Conservation (phyloP, 1,140 invertebrate species). For the Geopemphigus sp. region DNA sequence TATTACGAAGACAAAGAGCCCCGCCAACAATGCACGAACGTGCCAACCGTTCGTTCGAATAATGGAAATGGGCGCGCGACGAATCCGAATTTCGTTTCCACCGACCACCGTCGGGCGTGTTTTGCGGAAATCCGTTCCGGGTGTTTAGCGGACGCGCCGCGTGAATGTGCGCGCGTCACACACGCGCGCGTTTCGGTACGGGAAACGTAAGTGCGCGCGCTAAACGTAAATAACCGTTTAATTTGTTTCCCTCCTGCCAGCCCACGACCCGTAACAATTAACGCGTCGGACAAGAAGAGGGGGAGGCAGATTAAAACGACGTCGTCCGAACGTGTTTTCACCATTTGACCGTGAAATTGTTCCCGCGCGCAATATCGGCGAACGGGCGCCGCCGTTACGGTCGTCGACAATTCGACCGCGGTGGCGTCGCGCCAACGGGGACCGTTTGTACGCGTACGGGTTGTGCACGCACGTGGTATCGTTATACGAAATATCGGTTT, state of each 20-base stretch:
- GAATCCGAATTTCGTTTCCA: constrained; percentile 38
- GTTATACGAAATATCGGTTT: no score
- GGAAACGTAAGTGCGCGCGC: no score
- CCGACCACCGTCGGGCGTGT: constrained; percentile 30
- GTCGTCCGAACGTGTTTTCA: neutral
- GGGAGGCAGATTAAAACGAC: constrained; percentile 6
- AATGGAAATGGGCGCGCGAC: constrained; percentile 39
- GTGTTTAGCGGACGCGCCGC: neutral
- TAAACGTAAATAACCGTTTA: constrained; percentile 14
- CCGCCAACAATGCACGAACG: neutral
- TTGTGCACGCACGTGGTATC: neutral
- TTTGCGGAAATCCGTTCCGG: constrained; percentile 47
- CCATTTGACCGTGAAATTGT: constrained; percentile 44
- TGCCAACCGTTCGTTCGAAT: neutral
- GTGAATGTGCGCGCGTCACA: neutral
- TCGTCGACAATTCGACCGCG: neutral
- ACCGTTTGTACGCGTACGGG: neutral
- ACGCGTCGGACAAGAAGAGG: neutral
- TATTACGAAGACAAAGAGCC: constrained; percentile 10
- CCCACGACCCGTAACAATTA: no score
- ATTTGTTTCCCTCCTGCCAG: no score
- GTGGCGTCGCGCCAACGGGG: neutral
- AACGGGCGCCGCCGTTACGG: neutral
- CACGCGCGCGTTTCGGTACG: neutral
- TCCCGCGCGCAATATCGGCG: neutral